Evolutionary conservation across 2,888 invertebrate genomes (phyloP).

Genomic region (Smittia sp.): DNA sequence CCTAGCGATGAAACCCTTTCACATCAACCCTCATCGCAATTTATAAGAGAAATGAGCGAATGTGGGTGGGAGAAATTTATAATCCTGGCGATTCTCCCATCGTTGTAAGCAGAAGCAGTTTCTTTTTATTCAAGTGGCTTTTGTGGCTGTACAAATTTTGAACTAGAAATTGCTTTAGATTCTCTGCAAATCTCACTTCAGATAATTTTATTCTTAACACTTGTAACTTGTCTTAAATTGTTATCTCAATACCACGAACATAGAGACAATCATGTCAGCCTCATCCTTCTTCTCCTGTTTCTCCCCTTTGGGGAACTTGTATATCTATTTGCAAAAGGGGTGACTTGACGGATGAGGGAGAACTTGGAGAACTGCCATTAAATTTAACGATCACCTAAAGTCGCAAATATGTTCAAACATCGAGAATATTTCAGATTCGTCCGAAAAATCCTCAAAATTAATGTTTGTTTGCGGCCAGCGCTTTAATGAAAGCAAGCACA

Average conservation of each 20-base stretch:
- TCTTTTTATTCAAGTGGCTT: too few species aligned
- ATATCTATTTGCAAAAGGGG: background rate
- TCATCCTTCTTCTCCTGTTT: too few species aligned
- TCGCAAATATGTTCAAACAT: background rate
- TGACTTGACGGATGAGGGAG: conserved; percentile 35
- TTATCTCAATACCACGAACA: too few species aligned
- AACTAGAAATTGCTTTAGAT: too few species aligned
- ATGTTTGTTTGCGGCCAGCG: background rate
- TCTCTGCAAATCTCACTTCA: too few species aligned
- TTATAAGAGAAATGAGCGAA: background rate
- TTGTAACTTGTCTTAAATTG: too few species aligned
- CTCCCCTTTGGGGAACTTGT: too few species aligned
- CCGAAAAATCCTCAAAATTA: conserved; percentile 19
- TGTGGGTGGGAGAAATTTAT: background rate
- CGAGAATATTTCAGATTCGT: background rate
- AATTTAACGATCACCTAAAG: conserved; percentile 20
- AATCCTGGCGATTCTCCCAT: too few species aligned
- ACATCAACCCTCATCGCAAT: background rate
- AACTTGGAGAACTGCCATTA: background rate
- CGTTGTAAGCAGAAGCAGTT: too few species aligned
- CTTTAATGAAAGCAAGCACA: background rate
- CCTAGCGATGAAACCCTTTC: background rate
- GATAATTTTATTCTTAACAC: too few species aligned
- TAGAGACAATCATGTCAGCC: too few species aligned
- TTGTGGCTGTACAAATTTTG: too few species aligned